These are phyloP conservation scores for Nomada ruficornis DNA, from an alignment of 2,888 invertebrate species.

Conservation along the genomic window DNA sequence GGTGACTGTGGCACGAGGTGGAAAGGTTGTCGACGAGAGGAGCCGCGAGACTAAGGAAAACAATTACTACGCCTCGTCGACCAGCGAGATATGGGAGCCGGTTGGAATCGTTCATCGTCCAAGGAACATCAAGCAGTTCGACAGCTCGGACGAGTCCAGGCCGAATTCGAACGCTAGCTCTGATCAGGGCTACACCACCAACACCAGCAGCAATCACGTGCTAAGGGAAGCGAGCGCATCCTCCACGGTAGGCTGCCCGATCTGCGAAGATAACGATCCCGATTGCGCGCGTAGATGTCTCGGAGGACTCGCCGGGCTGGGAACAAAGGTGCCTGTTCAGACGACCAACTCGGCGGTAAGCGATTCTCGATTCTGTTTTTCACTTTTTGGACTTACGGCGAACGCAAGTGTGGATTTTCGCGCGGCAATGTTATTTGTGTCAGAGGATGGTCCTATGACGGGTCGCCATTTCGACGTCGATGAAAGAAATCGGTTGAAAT, in stretches of 20 bases:
- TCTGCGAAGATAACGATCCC: constrained; percentile 76
- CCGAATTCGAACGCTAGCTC: constrained; percentile 83
- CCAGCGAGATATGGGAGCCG: constrained; percentile 89
- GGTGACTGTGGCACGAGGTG: constrained; percentile 88
- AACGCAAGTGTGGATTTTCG: background rate
- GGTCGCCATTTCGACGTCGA: too few species aligned
- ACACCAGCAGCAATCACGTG: constrained; percentile 80
- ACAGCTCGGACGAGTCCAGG: constrained; percentile 82
- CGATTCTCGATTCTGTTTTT: background rate
- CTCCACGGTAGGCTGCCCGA: constrained; percentile 71
- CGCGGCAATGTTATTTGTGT: too few species aligned
- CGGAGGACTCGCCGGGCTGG: constrained; percentile 76
- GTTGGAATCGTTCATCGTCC: constrained; percentile 82
- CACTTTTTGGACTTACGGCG: background rate
- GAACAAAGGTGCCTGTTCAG: constrained; percentile 74
- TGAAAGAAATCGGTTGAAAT: too few species aligned
- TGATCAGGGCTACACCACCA: constrained; percentile 82
- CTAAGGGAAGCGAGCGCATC: constrained; percentile 78
- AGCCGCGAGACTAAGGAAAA: constrained; percentile 90
- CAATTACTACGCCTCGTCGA: constrained; percentile 88
- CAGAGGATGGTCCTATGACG: too few species aligned
- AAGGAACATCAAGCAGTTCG: constrained; percentile 81
- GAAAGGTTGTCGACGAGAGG: constrained; percentile 89
- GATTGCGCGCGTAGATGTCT: constrained; percentile 78
- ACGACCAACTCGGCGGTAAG: constrained; percentile 82